Percentiles rank a stretch among this genome's conserved stretches.
phyloP scores from a whole-genome alignment of 2,797 vertebrate genomes.

The Lagorchestes hirsutus region DNA sequence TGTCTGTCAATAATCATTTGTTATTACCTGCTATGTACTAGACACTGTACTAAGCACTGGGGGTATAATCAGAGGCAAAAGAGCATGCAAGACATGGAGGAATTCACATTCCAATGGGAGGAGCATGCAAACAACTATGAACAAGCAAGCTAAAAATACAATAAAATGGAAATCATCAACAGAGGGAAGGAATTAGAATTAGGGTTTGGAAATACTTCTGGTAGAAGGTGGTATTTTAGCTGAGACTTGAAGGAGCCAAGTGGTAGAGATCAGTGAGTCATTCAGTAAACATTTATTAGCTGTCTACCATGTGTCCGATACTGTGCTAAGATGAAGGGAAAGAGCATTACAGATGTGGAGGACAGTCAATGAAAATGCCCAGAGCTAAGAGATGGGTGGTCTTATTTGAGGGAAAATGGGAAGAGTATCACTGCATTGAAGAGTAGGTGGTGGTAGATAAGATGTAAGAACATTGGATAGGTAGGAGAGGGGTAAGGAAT shows the following conservation, averaged over 20 bases:
- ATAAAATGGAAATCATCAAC: neutral
- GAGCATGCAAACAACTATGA: neutral
- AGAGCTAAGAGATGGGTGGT: neutral
- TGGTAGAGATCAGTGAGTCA: neutral
- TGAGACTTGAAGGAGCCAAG: neutral
- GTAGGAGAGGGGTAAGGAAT: neutral
- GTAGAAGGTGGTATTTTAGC: neutral
- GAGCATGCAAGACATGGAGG: neutral
- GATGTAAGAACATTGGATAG: neutral
- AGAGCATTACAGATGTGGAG: neutral
- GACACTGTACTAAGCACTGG: neutral
- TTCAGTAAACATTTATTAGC: neutral
- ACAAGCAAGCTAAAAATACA: neutral
- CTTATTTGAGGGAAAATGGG: neutral
- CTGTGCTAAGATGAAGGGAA: neutral
- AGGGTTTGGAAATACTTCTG: neutral
- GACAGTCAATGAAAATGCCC: neutral
- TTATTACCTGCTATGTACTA: neutral
- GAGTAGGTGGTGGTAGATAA: neutral
- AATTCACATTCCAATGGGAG: neutral
- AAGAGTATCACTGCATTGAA: neutral
- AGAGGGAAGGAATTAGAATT: neutral
- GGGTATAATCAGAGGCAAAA: neutral
- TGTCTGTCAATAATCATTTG: neutral
- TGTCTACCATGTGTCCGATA: neutral